Conservation (phyloP, 2,888 invertebrate genomes). For the Eudasyphora cyanicolor region DNA sequence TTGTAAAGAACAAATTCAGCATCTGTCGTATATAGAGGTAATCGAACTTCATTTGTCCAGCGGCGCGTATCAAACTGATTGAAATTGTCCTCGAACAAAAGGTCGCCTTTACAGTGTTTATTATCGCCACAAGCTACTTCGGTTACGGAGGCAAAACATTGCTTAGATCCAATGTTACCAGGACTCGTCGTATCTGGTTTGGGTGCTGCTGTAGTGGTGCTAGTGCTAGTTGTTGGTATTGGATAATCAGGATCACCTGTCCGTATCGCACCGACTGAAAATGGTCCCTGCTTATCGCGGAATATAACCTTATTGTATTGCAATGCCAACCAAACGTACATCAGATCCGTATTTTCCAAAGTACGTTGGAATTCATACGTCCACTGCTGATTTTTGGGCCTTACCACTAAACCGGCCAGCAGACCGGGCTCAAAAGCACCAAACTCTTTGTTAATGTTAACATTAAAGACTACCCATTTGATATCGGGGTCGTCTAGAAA, state of each 20-base stretch:
- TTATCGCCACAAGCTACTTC: background rate
- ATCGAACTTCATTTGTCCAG: slow-evolving; percentile 83
- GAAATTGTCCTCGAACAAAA: slow-evolving; percentile 85
- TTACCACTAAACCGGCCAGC: slow-evolving; percentile 80
- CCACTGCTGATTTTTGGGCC: slow-evolving; percentile 81
- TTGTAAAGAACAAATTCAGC: background rate
- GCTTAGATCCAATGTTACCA: too few relatives aligned
- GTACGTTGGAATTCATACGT: slow-evolving; percentile 80
- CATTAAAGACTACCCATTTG: slow-evolving; percentile 84
- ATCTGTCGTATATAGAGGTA: slow-evolving; percentile 77
- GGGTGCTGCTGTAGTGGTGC: background rate
- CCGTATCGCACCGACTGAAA: slow-evolving; percentile 58
- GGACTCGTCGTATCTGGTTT: background rate
- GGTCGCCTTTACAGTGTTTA: slow-evolving; percentile 80
- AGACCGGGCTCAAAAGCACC: slow-evolving; percentile 81
- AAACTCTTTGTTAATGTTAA: slow-evolving; percentile 83
- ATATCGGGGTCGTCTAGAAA: slow-evolving; percentile 81
- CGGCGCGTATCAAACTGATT: slow-evolving; percentile 79
- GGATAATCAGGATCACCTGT: slow-evolving; percentile 44
- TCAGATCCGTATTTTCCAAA: slow-evolving; percentile 82
- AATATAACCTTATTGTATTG: slow-evolving; percentile 81
- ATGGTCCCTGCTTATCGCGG: slow-evolving; percentile 65
- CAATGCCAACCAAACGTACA: slow-evolving; percentile 84
- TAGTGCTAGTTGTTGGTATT: slow-evolving; percentile 1
- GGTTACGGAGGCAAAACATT: background rate